A percentile compares a stretch with the other conserved stretches of the same genome.
Conservation (phyloP, 2,113 vertebrate species). For the Pteropus alecto region DNA sequence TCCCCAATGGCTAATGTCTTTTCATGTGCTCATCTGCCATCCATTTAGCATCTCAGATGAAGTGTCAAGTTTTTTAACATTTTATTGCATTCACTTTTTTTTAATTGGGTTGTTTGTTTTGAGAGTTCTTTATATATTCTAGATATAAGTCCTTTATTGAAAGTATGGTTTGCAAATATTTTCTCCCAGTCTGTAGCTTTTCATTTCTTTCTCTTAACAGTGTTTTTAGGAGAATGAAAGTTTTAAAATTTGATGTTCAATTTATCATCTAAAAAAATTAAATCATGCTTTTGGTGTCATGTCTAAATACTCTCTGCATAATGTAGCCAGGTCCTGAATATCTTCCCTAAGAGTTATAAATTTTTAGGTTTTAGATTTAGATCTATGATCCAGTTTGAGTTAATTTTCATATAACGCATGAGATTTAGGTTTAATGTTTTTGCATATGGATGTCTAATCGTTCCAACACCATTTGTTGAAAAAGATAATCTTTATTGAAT, state of each 20-base stretch:
- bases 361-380: not conserved
- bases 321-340: not conserved
- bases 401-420: not conserved
- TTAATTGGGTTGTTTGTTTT: not conserved
- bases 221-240: not conserved
- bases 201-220: not conserved
- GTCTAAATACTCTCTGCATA: not conserved
- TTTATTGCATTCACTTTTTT: not conserved
- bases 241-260: conserved; percentile 1
- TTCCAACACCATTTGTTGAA: not conserved
- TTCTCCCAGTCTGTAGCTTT: not conserved
- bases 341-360: not conserved
- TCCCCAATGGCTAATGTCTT: not conserved
- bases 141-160: not conserved
- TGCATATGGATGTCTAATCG: not conserved
- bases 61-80: not conserved
- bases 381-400: not conserved
- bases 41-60: not conserved
- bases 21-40: not conserved
- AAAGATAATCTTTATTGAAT: not conserved
- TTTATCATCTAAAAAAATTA: not conserved
- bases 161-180: not conserved
- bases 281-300: not conserved
- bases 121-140: not conserved
- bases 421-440: not conserved